Evolutionary conservation across 2,113 vertebrate genomes (phyloP).

Genomic region (Phylloscopus whistleri): DNA sequence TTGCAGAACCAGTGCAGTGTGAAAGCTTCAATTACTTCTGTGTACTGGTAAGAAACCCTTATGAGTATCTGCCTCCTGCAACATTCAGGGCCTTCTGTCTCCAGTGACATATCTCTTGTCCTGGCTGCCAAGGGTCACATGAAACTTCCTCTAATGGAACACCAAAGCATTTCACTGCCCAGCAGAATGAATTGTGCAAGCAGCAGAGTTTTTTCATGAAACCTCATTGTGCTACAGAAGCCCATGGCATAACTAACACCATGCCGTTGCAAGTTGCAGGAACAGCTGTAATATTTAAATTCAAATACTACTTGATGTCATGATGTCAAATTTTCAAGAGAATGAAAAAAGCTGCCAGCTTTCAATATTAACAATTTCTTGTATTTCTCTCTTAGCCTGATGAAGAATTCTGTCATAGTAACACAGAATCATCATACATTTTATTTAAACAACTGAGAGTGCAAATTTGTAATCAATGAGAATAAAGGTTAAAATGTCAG

Average conservation of each 20-base stretch:
- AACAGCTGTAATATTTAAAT: not conserved
- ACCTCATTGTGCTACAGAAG: not conserved
- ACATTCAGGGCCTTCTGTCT: not conserved
- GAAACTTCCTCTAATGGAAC: not conserved
- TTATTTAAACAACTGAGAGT: not conserved
- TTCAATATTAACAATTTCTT: not conserved
- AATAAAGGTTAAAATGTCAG: not conserved
- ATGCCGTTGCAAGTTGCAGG: not conserved
- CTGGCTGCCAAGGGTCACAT: not conserved
- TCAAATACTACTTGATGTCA: not conserved
- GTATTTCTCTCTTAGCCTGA: not conserved
- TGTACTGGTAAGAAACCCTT: rapidly evolving
- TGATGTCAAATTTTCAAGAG: not conserved
- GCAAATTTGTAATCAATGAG: not conserved
- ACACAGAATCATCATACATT: not conserved
- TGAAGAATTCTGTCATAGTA: not conserved
- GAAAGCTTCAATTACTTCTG: not conserved
- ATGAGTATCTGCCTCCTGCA: not conserved
- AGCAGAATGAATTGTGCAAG: not conserved
- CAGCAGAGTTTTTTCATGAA: not conserved
- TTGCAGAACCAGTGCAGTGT: not conserved
- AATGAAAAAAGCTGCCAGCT: not conserved
- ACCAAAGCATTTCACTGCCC: not conserved
- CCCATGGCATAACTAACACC: not conserved
- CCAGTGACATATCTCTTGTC: not conserved